phyloP scores from a whole-genome alignment of 2,113 vertebrate species.

The Sorex fumeus region DNA sequence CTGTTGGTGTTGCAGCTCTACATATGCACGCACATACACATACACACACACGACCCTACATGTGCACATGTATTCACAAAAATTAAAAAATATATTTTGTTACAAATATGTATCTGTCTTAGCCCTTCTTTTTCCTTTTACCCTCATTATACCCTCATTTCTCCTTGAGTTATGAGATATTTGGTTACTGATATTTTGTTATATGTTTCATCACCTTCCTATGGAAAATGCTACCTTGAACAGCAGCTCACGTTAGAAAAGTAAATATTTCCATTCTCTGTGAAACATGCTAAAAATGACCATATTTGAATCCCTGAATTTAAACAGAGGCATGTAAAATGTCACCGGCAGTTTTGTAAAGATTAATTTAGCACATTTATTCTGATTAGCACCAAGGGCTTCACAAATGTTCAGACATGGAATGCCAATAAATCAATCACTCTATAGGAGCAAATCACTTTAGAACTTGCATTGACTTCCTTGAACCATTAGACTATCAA shows the following conservation, averaged over 20 bases:
- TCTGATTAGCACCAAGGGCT: conserved; percentile 75
- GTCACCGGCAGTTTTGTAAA: conserved; percentile 69
- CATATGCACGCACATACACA: not conserved
- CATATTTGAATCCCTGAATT: conserved; percentile 54
- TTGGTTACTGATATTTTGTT: conserved; percentile 66
- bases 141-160: conserved; percentile 36
- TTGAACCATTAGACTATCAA: conserved; percentile 74
- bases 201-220: conserved; percentile 35
- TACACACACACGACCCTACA: no score
- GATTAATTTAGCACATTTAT: conserved; percentile 71
- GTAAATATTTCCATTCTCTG: conserved; percentile 43
- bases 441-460: conserved; percentile 75
- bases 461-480: conserved; percentile 70
- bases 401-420: conserved; percentile 68
- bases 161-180: conserved; percentile 64
- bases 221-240: conserved; percentile 58
- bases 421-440: conserved; percentile 79
- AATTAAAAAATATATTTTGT: conserved; percentile 42
- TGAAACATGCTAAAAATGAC: conserved; percentile 65
- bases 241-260: conserved; percentile 61
- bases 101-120: conserved; percentile 49
- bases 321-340: conserved; percentile 66
- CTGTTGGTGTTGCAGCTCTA: conserved; percentile 43
- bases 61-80: no score
- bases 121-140: conserved; percentile 19